These are phyloP conservation scores for Hippocampus mohnikei DNA, from an alignment of 2,113 vertebrate species.

Conservation along the genomic window DNA sequence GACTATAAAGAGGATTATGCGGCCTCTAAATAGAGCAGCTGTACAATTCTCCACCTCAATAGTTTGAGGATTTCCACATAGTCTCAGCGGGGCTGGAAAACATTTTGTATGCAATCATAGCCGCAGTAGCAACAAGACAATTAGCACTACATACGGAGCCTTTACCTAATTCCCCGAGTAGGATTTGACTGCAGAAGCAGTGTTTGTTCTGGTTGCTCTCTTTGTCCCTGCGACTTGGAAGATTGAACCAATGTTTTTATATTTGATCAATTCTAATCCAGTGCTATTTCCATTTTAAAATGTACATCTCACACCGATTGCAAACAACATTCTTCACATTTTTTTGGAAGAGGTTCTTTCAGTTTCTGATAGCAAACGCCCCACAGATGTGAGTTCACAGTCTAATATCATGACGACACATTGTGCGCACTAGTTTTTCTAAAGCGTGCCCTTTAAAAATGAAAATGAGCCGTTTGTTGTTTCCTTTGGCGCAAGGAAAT, in stretches of 20 bases:
- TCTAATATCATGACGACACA: conserved; percentile 15
- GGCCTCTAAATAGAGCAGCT: conserved; percentile 58
- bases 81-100: conserved; percentile 54
- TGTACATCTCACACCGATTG: not conserved
- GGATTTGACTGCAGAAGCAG: conserved; percentile 36
- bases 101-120: conserved; percentile 62
- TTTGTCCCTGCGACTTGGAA: not conserved
- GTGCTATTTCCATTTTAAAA: not conserved
- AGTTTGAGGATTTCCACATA: conserved; percentile 59
- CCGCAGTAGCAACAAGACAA: conserved; percentile 59
- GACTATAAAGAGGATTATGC: conserved; percentile 44
- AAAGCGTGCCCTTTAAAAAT: conserved; percentile 19
- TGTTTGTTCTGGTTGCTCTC: conserved; percentile 24
- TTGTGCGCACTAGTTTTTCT: conserved; percentile 13
- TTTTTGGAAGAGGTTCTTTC: too few relatives aligned
- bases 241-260: not conserved
- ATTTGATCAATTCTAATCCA: not conserved
- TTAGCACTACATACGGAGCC: conserved; percentile 49
- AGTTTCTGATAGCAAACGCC: not conserved
- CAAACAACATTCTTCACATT: too few relatives aligned
- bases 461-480: conserved; percentile 27
- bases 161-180: conserved; percentile 57
- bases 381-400: conserved; percentile 8
- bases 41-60: conserved; percentile 66
- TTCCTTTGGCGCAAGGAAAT: not conserved